Evolutionary conservation across 2,797 vertebrate species (phyloP).

Genomic region (Tamandua tetradactyla): DNA sequence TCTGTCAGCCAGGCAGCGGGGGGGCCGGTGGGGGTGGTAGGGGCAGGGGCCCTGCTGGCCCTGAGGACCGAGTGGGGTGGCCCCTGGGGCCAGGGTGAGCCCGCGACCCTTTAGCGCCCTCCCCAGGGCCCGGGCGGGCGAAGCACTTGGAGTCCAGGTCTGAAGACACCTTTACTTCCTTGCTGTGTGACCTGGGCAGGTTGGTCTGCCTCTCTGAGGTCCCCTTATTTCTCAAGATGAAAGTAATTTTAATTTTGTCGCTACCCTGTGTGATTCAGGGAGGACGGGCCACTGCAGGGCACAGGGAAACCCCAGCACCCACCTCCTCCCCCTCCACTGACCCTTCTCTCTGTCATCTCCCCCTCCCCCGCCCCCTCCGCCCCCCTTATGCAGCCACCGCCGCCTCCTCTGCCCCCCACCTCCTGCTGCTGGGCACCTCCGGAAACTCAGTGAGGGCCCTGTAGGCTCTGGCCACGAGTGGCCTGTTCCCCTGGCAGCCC

Average conservation of each 20-base stretch:
- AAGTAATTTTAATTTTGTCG: accelerated
- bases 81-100: no score
- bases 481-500: no score
- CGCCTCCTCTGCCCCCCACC: no score
- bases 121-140: no score
- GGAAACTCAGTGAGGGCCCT: no score
- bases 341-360: not conserved
- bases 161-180: not conserved
- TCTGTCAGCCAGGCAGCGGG: not conserved
- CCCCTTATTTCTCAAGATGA: accelerated
- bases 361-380: not conserved
- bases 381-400: no score
- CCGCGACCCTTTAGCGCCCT: no score
- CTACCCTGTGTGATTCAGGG: accelerated
- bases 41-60: not conserved
- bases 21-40: not conserved
- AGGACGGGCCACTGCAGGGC: no score
- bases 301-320: no score
- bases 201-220: not conserved
- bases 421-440: no score
- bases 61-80: not conserved
- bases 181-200: not conserved
- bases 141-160: no score
- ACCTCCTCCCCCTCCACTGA: not conserved
- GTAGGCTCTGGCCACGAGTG: no score